Percentiles rank a stretch among this genome's conserved stretches.
phyloP scores from a whole-genome alignment of 2,797 vertebrate genomes.

The Acipenser ruthenus region DNA sequence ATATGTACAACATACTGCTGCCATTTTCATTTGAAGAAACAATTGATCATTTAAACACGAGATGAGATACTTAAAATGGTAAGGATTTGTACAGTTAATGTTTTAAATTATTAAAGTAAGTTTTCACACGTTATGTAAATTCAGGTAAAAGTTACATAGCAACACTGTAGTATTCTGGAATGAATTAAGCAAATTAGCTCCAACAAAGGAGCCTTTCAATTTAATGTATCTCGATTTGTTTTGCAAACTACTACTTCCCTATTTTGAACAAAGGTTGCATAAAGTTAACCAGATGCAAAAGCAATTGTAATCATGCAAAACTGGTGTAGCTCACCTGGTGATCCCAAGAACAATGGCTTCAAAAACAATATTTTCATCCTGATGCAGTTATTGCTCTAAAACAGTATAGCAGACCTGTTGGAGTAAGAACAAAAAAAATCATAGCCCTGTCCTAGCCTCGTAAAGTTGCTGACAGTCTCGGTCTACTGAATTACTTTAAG shows the following conservation, averaged over 20 bases:
- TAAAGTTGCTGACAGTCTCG: background rate
- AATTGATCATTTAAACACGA: too few species aligned
- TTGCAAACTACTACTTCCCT: background rate
- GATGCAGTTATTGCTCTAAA: background rate
- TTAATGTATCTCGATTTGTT: background rate
- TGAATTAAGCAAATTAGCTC: constrained; percentile 2
- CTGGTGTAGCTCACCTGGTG: background rate
- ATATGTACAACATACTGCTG: too few species aligned
- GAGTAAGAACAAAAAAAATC: background rate
- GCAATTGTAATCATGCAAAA: background rate
- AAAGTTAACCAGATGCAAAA: background rate
- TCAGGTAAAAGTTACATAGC: too few species aligned
- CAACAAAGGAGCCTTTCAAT: background rate
- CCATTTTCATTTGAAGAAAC: too few species aligned
- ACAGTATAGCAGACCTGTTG: background rate
- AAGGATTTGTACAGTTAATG: too few species aligned
- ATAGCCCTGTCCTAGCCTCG: background rate
- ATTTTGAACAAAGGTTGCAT: background rate
- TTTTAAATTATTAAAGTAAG: too few species aligned
- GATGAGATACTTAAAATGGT: too few species aligned
- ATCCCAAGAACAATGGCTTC: too few species aligned
- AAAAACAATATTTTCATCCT: too few species aligned
- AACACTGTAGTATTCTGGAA: too few species aligned
- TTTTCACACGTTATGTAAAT: too few species aligned
- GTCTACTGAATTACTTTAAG: background rate